phyloP scores from a whole-genome alignment of 1,140 invertebrate genomes.

The Carposina sasakii region DNA sequence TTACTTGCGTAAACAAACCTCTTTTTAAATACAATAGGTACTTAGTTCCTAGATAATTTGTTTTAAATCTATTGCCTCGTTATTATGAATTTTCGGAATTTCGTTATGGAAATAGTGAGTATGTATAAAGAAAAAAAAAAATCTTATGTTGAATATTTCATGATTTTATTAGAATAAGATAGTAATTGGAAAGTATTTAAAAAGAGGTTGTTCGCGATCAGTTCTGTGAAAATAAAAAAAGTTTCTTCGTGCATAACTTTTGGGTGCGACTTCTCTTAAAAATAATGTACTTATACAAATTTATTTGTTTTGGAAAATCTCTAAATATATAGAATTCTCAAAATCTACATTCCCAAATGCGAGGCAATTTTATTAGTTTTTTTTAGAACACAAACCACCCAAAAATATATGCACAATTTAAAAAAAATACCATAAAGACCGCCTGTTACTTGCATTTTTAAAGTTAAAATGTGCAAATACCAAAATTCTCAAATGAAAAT shows the following conservation, averaged over 20 bases:
- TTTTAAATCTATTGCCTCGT: too few relatives aligned
- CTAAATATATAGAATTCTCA: slow-evolving; percentile 61
- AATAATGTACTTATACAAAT: slow-evolving; percentile 61
- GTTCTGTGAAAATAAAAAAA: too few relatives aligned
- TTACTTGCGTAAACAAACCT: too few relatives aligned
- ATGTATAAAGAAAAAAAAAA: too few relatives aligned
- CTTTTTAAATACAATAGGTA: too few relatives aligned
- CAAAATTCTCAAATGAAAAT: slow-evolving; percentile 5
- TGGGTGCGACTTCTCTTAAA: slow-evolving; percentile 33
- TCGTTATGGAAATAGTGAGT: too few relatives aligned
- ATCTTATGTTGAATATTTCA: too few relatives aligned
- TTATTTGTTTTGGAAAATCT: slow-evolving; percentile 62
- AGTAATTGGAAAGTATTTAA: too few relatives aligned
- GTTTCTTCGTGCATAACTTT: slow-evolving; percentile 35
- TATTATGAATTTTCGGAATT: too few relatives aligned
- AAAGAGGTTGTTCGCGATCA: too few relatives aligned
- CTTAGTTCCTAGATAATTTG: too few relatives aligned
- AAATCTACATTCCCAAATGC: slow-evolving; percentile 71
- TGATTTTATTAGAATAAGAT: too few relatives aligned
- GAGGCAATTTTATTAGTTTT: slow-evolving; percentile 68
- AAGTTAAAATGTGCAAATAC: neutral
- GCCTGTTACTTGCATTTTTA: slow-evolving; percentile 58
- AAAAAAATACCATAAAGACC: slow-evolving; percentile 38
- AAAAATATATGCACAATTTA: slow-evolving; percentile 46
- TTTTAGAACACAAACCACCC: slow-evolving; percentile 30